Evolutionary conservation across 2,797 vertebrate genomes (phyloP).

Genomic region (Brachyalestes nurse): DNA sequence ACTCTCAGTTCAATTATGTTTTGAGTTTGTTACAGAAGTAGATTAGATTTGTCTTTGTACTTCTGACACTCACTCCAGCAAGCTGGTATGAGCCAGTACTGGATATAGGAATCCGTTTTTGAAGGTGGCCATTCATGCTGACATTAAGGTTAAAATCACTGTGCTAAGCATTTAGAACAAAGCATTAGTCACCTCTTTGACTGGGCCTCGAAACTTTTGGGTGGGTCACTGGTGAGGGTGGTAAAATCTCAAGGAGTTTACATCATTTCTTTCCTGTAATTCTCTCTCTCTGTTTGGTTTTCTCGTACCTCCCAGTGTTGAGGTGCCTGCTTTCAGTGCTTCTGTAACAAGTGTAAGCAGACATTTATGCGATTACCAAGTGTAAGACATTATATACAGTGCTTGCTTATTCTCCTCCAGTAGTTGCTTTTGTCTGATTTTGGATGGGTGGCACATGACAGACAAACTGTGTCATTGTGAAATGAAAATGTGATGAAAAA

Average conservation of each 20-base stretch:
- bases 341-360: neutral
- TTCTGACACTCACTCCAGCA: no score
- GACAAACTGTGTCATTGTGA: neutral
- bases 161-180: neutral
- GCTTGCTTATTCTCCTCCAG: neutral
- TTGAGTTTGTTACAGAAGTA: no score
- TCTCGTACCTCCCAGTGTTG: neutral
- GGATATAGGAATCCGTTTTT: no score
- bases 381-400: neutral
- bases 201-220: neutral
- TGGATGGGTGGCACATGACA: neutral
- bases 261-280: conserved; percentile 45
- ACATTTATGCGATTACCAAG: neutral
- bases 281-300: neutral
- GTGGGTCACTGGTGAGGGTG: conserved; percentile 8
- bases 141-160: neutral
- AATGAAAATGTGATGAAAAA: no score
- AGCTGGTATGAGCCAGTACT: no score
- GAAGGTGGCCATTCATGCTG: no score
- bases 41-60: no score
- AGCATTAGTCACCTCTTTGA: neutral
- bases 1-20: no score
- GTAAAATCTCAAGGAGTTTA: conserved; percentile 33
- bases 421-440: neutral
- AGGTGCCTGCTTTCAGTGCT: neutral